These are phyloP conservation scores for Antennarius striatus DNA, from an alignment of 2,113 vertebrate species.

Conservation along the genomic window DNA sequence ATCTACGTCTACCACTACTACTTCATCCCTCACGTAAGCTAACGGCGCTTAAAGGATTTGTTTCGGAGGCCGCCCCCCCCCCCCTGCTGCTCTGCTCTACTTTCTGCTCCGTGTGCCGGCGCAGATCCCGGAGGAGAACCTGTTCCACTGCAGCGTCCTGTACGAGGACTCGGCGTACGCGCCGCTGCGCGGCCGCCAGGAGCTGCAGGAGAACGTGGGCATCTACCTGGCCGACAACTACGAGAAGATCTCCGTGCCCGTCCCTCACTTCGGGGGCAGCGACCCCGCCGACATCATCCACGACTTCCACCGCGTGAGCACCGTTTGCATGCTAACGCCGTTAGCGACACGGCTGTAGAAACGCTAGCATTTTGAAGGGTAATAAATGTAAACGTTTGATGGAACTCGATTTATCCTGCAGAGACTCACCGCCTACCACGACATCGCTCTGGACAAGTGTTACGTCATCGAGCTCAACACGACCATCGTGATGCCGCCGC, in stretches of 20 bases:
- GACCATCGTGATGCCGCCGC: constrained; percentile 91
- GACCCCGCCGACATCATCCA: constrained; percentile 96
- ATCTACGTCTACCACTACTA: constrained; percentile 94
- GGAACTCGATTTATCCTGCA: constrained; percentile 43
- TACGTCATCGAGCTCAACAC: constrained; percentile 94
- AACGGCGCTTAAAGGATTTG: too few species aligned
- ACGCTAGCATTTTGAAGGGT: too few species aligned
- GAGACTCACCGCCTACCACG: constrained; percentile 94
- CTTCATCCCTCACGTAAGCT: constrained; percentile 87
- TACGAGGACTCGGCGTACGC: constrained; percentile 88
- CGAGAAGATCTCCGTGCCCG: constrained; percentile 88
- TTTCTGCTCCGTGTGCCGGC: neutral
- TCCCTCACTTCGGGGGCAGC: constrained; percentile 88
- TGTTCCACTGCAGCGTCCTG: constrained; percentile 88
- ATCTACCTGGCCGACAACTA: constrained; percentile 93
- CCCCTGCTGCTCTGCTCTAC: too few species aligned
- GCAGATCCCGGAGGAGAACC: constrained; percentile 86
- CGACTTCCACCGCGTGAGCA: constrained; percentile 90
- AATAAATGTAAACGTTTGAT: neutral
- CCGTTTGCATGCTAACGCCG: too few species aligned
- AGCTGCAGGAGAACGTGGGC: constrained; percentile 90
- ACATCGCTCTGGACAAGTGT: constrained; percentile 93
- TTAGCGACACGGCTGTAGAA: too few species aligned
- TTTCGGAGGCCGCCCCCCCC: too few species aligned
- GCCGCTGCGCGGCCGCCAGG: constrained; percentile 80